Evolutionary conservation across 1,140 invertebrate species (phyloP).

Genomic region (Seison nebaliae): DNA sequence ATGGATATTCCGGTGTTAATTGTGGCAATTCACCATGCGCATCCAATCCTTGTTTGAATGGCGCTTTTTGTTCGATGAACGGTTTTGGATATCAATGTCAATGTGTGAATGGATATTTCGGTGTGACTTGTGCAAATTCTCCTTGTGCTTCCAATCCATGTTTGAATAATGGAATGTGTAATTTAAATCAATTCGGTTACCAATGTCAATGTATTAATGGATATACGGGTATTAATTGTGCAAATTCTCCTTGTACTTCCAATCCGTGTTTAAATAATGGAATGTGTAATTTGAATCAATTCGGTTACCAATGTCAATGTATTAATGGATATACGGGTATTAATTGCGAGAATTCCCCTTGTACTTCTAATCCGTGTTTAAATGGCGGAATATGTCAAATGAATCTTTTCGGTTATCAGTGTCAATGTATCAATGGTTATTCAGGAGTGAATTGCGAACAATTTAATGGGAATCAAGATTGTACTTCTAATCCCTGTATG

Average conservation of each 20-base stretch:
- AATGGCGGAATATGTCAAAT: slow-evolving; percentile 17
- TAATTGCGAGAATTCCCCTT: slow-evolving; percentile 2
- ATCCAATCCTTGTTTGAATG: slow-evolving; percentile 13
- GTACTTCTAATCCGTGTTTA: slow-evolving; percentile 12
- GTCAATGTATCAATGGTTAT: slow-evolving; percentile 9
- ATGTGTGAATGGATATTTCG: slow-evolving; percentile 41
- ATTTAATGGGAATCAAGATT: slow-evolving; percentile 11
- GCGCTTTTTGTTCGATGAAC: slow-evolving; percentile 8
- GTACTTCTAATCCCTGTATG: slow-evolving; percentile 7
- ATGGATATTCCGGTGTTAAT: slow-evolving; percentile 30
- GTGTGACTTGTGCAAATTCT: slow-evolving; percentile 38
- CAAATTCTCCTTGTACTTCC: slow-evolving; percentile 14
- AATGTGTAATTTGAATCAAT: slow-evolving; percentile 6
- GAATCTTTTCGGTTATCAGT: slow-evolving; percentile 22
- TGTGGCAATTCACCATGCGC: slow-evolving; percentile 32
- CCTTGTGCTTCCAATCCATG: slow-evolving; percentile 41
- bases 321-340: slow-evolving; percentile 6
- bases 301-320: slow-evolving; percentile 2
- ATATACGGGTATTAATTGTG: slow-evolving; percentile 13
- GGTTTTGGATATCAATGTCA: slow-evolving; percentile 34
- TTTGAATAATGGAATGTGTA: slow-evolving; percentile 8
- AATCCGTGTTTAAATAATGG: slow-evolving; percentile 9
- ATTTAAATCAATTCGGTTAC: slow-evolving; percentile 15
- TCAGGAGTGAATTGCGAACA: slow-evolving; percentile 7
- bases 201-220: slow-evolving; percentile 15